Base-by-base conservation (phyloP, 1,140 invertebrate species). In the Trichogramma pretiosum region DNA sequence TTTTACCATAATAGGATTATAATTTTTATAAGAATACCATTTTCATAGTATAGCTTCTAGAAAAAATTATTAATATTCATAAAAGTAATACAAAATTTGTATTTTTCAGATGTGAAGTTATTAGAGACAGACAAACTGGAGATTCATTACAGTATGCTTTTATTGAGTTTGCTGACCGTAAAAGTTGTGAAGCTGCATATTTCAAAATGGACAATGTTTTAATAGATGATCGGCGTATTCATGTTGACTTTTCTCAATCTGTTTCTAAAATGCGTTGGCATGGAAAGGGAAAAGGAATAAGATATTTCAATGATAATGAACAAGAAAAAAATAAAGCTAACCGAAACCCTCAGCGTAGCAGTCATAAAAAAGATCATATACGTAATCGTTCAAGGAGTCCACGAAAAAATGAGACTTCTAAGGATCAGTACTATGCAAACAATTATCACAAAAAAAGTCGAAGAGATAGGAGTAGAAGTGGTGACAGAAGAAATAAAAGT, bases 141-240 rank as follows among this genome's bases (percentile, higher is more conserved):
- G 93, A 98, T 63, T 99, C 95, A 0, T 73, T 99, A 39, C 96
- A 99, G 62, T 99, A 99, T 72, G 97, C 94, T 3, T 99, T 99
- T 65, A 91, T 99, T 56, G 97, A 99, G 70, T 99, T 99, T 78
- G 89, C 88, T 50, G 85, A 95, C 52, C 82, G 86, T 56, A 84
- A 96, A 65, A 82, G 93, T 9, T 99, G 96, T 75, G 97, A 99
- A 75, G 86, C 91, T 56, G 97, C 97, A 3, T 99, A 93, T 73
- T 96, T 99, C 58, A 99, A 99, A 77, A 99, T 99, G 97, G 95
- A 98, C 62, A 99, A 99, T 75, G 95, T 99, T 0, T 72, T 99
- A 0, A 99, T 99, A 58, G 97, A 99, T 73, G 97, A 99, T 64
- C 72, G 97, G 36, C 76, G 97, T 57, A 99, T 99, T 57, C 96